Evolutionary conservation across 2,113 vertebrate genomes (phyloP).

Genomic region (Chaenocephalus aceratus): DNA sequence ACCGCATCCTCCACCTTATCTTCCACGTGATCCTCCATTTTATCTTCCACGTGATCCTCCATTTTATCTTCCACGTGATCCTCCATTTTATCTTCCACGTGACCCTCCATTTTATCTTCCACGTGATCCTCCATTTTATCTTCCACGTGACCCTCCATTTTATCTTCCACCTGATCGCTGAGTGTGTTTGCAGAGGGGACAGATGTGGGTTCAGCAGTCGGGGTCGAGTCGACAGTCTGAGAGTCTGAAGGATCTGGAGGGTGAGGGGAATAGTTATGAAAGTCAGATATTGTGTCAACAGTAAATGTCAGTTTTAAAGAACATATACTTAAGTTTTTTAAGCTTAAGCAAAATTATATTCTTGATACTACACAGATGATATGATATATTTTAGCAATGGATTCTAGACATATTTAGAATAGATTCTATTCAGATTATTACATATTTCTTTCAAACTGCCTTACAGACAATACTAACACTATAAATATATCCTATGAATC

Average conservation of each 20-base stretch:
- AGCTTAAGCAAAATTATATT: neutral
- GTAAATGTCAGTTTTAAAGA: too few species aligned
- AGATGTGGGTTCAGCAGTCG: slow-evolving; percentile 12
- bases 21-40: too few species aligned
- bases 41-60: neutral
- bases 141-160: too few species aligned
- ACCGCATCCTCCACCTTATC: slow-evolving; percentile 2
- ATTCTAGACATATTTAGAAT: neutral
- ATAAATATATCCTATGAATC: too few species aligned
- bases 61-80: too few species aligned
- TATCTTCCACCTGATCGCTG: too few species aligned
- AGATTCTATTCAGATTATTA: too few species aligned
- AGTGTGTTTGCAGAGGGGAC: slow-evolving; percentile 26
- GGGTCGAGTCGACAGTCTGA: neutral
- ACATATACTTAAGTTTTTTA: neutral
- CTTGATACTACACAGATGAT: neutral
- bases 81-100: too few species aligned
- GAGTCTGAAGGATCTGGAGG: slow-evolving; percentile 38
- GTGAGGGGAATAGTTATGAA: neutral
- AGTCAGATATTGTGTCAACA: neutral
- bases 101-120: too few species aligned
- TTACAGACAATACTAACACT: too few species aligned
- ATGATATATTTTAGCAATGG: neutral
- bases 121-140: too few species aligned
- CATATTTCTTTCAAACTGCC: too few species aligned